These are phyloP conservation scores for Heliconius congener DNA, from an alignment of 1,140 invertebrate species.

Conservation along the genomic window DNA sequence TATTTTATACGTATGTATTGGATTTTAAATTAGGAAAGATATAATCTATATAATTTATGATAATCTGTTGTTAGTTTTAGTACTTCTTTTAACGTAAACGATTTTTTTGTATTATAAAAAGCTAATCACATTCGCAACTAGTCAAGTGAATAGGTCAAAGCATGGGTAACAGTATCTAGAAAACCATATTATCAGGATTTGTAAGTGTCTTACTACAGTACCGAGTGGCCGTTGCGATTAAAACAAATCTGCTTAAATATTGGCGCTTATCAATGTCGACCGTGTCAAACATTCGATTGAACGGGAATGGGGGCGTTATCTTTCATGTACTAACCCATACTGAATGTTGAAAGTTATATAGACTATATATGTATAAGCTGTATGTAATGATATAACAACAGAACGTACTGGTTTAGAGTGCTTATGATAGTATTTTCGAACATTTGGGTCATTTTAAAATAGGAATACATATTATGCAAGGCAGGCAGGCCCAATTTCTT, in stretches of 20 bases:
- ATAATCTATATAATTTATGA: neutral
- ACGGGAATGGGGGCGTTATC: conserved; percentile 34
- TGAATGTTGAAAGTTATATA: neutral
- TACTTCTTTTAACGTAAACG: neutral
- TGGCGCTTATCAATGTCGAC: conserved; percentile 27
- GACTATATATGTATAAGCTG: too few species aligned
- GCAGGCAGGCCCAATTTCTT: too few species aligned
- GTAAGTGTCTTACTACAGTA: neutral
- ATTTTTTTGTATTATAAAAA: neutral
- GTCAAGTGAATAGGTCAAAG: neutral
- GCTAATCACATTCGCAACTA: too few species aligned
- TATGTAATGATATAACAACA: neutral
- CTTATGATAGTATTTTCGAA: too few species aligned
- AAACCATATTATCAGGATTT: neutral
- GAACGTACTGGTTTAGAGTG: neutral
- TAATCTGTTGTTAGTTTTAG: neutral
- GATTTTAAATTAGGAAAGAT: too few species aligned
- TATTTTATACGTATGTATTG: too few species aligned
- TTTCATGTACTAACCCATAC: conserved; percentile 1
- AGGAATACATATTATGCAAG: too few species aligned
- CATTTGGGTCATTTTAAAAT: too few species aligned
- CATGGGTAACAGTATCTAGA: neutral
- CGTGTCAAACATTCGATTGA: conserved; percentile 25
- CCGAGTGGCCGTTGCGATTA: neutral
- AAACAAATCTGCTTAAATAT: conserved; percentile 22